These are phyloP conservation scores for Alviniconcha strummeri DNA, from an alignment of 2,888 invertebrate genomes.

Conservation along the genomic window DNA sequence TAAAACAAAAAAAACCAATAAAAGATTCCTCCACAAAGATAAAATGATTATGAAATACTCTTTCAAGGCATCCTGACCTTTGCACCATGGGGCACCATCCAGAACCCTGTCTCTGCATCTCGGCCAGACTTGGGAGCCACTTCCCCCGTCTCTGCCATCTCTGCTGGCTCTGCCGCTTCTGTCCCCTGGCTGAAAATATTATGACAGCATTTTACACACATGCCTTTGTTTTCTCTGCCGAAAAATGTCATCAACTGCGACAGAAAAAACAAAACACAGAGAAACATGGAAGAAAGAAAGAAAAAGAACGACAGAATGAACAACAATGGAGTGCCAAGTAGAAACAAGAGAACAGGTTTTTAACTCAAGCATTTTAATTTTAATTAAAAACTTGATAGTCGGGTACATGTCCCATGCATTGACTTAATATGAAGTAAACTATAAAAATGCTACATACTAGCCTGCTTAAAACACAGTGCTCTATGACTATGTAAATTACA, in stretches of 20 bases:
- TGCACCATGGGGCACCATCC: slow-evolving; percentile 11
- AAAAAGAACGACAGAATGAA: background rate
- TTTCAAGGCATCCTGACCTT: too few species aligned
- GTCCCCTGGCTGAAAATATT: slow-evolving; percentile 5
- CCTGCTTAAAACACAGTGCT: too few species aligned
- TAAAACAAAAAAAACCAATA: too few species aligned
- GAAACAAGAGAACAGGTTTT: too few species aligned
- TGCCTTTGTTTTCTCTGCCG: background rate
- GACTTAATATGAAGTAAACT: too few species aligned
- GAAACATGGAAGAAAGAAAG: background rate
- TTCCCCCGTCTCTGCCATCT: slow-evolving; percentile 40
- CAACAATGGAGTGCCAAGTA: too few species aligned
- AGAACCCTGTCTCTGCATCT: slow-evolving; percentile 39
- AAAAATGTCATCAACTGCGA: background rate
- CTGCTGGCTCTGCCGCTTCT: slow-evolving; percentile 33
- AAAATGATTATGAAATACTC: too few species aligned
- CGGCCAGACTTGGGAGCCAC: slow-evolving; percentile 30
- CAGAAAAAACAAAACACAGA: background rate
- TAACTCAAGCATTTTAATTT: too few species aligned
- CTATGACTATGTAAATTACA: too few species aligned
- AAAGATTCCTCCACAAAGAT: too few species aligned
- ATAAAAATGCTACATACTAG: too few species aligned
- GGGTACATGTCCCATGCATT: too few species aligned
- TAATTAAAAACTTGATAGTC: background rate
- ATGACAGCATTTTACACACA: background rate